phyloP scores from a whole-genome alignment of 2,797 vertebrate species.

The Heteromormyrus szaboi region DNA sequence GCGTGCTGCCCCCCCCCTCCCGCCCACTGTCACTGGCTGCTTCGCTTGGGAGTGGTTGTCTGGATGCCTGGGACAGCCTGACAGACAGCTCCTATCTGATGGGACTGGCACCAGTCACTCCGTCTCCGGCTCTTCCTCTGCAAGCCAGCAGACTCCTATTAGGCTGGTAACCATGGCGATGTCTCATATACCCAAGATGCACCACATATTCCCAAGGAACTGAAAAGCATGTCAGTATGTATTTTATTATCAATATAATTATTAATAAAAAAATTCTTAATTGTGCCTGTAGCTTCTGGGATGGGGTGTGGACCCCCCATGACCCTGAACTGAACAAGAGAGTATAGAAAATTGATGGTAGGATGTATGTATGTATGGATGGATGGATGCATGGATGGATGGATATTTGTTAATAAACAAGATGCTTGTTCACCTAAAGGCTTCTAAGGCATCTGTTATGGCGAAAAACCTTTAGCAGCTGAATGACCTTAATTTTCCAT shows the following conservation, averaged over 20 bases:
- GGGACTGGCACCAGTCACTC: background rate
- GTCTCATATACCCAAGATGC: background rate
- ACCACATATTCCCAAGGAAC: background rate
- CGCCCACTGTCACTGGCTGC: background rate
- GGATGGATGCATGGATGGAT: background rate
- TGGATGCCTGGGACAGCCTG: background rate
- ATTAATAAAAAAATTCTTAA: background rate
- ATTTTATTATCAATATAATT: background rate
- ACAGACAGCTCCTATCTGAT: background rate
- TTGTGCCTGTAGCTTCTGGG: background rate
- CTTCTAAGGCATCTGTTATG: background rate
- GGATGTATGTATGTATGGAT: background rate
- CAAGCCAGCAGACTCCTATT: background rate
- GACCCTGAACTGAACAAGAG: background rate
- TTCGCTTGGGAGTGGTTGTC: background rate
- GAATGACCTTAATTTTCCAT: background rate
- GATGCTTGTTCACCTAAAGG: background rate
- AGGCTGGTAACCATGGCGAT: slow-evolving; percentile 8
- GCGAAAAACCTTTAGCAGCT: background rate
- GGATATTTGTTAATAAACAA: background rate
- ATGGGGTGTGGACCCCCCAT: background rate
- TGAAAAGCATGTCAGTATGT: background rate
- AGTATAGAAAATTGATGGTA: background rate
- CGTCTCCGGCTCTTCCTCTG: background rate
- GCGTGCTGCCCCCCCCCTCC: background rate